These are phyloP conservation scores for Siniperca obscura DNA, from an alignment of 2,797 vertebrate species.

Conservation along the genomic window DNA sequence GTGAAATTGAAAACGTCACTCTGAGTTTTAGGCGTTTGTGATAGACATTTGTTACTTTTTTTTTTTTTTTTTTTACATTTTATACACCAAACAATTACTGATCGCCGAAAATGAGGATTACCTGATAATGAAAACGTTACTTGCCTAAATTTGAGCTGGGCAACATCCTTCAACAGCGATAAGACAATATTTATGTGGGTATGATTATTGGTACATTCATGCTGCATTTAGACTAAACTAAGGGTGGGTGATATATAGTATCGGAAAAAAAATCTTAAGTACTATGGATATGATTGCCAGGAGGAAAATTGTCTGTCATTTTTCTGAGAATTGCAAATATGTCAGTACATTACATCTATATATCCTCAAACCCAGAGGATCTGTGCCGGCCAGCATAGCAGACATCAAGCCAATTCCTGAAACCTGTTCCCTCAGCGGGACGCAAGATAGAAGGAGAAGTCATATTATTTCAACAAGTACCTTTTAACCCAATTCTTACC, in stretches of 20 bases:
- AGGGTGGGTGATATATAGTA: neutral
- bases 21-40: too few relatives aligned
- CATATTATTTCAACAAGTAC: neutral
- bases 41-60: too few relatives aligned
- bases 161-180: neutral
- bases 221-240: neutral
- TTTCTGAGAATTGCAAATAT: neutral
- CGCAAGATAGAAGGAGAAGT: neutral
- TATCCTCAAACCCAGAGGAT: neutral
- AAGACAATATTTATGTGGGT: neutral
- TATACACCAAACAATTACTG: too few relatives aligned
- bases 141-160: neutral
- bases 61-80: too few relatives aligned
- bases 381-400: neutral
- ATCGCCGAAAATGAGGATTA: too few relatives aligned
- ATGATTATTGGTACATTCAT: neutral
- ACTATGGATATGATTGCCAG: neutral
- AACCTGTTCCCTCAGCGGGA: slow-evolving; percentile 4
- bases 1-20: too few relatives aligned
- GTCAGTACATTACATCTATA: neutral
- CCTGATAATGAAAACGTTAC: too few relatives aligned
- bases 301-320: neutral
- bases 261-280: neutral
- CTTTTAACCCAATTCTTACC: neutral
- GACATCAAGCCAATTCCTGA: neutral